Conservation (phyloP, 2,888 invertebrate genomes). For the Mythimna albipuncta region DNA sequence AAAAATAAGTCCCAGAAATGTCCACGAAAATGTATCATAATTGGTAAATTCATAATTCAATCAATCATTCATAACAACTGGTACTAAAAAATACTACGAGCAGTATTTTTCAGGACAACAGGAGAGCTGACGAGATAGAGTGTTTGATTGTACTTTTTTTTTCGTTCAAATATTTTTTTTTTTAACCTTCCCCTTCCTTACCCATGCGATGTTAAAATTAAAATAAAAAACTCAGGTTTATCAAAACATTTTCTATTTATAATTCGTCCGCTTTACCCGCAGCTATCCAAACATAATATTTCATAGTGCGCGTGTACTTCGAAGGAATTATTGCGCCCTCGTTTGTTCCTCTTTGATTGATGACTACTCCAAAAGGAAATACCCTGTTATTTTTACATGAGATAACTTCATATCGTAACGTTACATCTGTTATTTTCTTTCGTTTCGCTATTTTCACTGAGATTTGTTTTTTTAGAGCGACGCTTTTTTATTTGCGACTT, state of each 20-base stretch:
- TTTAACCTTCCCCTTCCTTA: too few species aligned
- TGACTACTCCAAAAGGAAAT: slow-evolving; percentile 59
- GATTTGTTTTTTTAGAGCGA: slow-evolving; percentile 45
- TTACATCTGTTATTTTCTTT: slow-evolving; percentile 61
- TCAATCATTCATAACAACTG: too few species aligned
- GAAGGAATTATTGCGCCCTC: slow-evolving; percentile 67
- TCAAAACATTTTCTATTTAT: slow-evolving; percentile 56
- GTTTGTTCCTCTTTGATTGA: slow-evolving; percentile 72
- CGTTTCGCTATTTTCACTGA: slow-evolving; percentile 29
- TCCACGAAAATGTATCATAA: too few species aligned
- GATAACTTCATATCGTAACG: slow-evolving; percentile 62
- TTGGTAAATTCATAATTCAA: too few species aligned
- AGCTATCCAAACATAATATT: slow-evolving; percentile 63
- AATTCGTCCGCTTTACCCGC: slow-evolving; percentile 40
- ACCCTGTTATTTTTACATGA: slow-evolving; percentile 56
- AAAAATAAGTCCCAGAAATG: too few species aligned
- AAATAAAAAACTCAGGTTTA: slow-evolving; percentile 9
- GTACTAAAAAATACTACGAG: too few species aligned
- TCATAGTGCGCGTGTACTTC: slow-evolving; percentile 60
- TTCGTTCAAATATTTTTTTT: too few species aligned
- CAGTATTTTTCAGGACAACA: too few species aligned
- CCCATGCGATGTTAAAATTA: too few species aligned
- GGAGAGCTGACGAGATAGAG: too few species aligned
- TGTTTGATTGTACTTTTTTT: too few species aligned
- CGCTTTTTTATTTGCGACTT: neutral